Evolutionary conservation across 1,140 invertebrate genomes (phyloP).

Genomic region (Homalodisca vitripennis): DNA sequence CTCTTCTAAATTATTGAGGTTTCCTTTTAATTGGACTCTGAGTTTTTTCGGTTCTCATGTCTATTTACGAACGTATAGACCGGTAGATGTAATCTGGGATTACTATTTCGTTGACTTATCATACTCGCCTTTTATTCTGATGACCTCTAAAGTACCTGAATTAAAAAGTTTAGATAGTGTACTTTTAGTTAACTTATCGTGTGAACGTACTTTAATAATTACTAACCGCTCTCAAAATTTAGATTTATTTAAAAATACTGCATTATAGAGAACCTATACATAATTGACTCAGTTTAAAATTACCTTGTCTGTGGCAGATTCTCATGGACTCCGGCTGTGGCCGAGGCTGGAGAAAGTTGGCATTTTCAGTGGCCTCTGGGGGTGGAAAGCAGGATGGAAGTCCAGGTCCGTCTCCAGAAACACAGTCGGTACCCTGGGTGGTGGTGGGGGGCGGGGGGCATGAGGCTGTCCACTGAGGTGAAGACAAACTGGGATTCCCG

Average conservation of each 20-base stretch:
- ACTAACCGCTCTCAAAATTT: neutral
- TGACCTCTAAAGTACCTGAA: too few species aligned
- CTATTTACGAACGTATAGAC: too few species aligned
- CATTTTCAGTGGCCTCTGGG: conserved; percentile 46
- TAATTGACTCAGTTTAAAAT: too few species aligned
- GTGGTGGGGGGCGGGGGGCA: conserved; percentile 38
- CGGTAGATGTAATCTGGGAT: too few species aligned
- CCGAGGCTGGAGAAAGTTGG: conserved; percentile 59
- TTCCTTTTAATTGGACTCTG: too few species aligned
- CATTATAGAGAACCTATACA: too few species aligned
- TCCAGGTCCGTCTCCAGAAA: neutral
- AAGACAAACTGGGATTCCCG: conserved; percentile 5
- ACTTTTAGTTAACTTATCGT: too few species aligned
- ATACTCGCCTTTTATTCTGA: too few species aligned
- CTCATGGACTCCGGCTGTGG: conserved; percentile 48
- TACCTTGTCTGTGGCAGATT: neutral
- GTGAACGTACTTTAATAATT: neutral
- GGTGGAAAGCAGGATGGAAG: conserved; percentile 9
- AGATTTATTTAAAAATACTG: neutral
- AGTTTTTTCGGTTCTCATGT: too few species aligned
- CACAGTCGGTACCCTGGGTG: conserved; percentile 25
- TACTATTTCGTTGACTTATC: too few species aligned
- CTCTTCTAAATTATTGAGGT: too few species aligned
- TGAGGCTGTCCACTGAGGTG: conserved; percentile 4
- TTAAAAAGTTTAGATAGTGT: too few species aligned